These are phyloP conservation scores for Siphonodentalium dalli DNA, from an alignment of 2,888 invertebrate genomes.

Conservation along the genomic window DNA sequence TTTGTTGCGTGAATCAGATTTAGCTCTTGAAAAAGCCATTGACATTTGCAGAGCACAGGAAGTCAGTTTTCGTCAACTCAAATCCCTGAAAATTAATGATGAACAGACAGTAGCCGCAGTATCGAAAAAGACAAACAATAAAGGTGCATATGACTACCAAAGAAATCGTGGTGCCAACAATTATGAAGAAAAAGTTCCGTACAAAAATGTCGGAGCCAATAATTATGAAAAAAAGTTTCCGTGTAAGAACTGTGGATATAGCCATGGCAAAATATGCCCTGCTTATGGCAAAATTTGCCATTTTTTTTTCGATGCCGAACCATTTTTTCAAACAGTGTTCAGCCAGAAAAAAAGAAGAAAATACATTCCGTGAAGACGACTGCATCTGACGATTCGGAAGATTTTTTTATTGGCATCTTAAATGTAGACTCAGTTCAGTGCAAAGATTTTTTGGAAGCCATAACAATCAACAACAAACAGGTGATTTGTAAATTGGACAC, in stretches of 20 bases:
- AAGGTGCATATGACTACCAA: not conserved
- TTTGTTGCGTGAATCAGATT: not conserved
- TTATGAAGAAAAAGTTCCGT: not conserved
- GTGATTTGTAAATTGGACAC: slow-evolving; percentile 11
- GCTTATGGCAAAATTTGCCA: slow-evolving; percentile 14
- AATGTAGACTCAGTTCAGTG: not conserved
- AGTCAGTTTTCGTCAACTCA: slow-evolving; percentile 6
- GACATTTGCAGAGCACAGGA: slow-evolving; percentile 1
- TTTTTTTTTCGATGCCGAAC: slow-evolving; percentile 3
- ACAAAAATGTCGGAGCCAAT: no score
- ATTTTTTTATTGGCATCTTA: slow-evolving; percentile 4
- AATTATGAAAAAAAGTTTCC: not conserved
- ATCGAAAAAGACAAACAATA: not conserved
- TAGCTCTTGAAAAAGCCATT: slow-evolving; percentile 9
- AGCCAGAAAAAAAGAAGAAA: not conserved
- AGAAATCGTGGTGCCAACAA: not conserved
- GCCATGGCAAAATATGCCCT: slow-evolving; percentile 10
- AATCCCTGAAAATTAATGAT: slow-evolving; percentile 2
- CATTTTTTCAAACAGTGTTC: slow-evolving; percentile 6
- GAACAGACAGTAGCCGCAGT: not conserved
- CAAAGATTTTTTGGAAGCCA: not conserved
- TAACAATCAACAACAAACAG: not conserved
- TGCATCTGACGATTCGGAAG: not conserved
- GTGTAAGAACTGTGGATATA: slow-evolving; percentile 16
- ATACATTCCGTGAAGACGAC: not conserved